phyloP scores from a whole-genome alignment of 1,140 invertebrate genomes.

The Anastatus disparis region DNA sequence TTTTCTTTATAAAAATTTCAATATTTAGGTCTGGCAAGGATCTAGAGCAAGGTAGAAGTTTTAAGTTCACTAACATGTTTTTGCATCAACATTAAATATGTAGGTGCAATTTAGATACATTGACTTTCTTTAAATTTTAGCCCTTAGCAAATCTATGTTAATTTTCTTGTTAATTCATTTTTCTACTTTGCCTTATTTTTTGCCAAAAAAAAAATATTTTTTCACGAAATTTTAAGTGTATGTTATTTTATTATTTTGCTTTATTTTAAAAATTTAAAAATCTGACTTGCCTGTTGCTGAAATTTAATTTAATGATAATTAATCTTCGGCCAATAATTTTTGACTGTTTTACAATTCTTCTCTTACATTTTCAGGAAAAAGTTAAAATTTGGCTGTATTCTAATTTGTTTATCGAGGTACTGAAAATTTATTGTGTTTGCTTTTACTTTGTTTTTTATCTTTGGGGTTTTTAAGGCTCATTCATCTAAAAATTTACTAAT shows the following conservation, averaged over 20 bases:
- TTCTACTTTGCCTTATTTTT: constrained; percentile 9
- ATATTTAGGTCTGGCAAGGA: constrained; percentile 60
- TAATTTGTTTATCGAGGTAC: constrained; percentile 56
- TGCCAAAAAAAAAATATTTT: constrained; percentile 1
- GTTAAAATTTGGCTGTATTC: constrained; percentile 52
- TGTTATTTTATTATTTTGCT: constrained; percentile 17
- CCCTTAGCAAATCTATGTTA: constrained; percentile 14
- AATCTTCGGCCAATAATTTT: constrained; percentile 17
- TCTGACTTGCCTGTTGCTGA: constrained; percentile 13
- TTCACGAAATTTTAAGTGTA: not conserved
- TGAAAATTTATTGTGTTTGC: constrained; percentile 51
- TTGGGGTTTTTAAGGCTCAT: constrained; percentile 32
- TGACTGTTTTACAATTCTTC: constrained; percentile 43
- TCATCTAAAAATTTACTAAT: constrained; percentile 19
- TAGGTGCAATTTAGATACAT: constrained; percentile 8
- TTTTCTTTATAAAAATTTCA: constrained; percentile 23
- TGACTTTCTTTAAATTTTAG: not conserved
- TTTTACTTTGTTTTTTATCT: constrained; percentile 47
- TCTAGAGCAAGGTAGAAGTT: constrained; percentile 61
- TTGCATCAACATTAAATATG: constrained; percentile 41
- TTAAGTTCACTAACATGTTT: constrained; percentile 53
- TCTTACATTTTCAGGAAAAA: constrained; percentile 59
- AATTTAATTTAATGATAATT: constrained; percentile 18
- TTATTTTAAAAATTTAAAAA: constrained; percentile 22
- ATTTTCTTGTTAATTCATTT: constrained; percentile 38